Conservation (phyloP, 2,888 invertebrate species). For the Spodoptera picta region DNA sequence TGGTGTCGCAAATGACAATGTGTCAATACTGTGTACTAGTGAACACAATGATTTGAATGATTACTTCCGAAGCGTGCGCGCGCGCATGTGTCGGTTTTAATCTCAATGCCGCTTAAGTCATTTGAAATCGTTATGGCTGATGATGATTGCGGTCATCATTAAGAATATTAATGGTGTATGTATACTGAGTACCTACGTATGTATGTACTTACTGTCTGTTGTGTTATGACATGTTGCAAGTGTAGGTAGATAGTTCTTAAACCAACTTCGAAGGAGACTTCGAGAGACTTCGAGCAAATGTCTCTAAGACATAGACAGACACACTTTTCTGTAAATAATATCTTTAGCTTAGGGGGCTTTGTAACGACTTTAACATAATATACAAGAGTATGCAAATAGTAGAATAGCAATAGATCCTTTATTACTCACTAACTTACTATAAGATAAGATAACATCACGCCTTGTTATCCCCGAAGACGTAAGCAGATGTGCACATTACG, state of each 20-base stretch:
- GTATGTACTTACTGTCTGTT: conserved; percentile 7
- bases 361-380: no score
- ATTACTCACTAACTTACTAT: no score
- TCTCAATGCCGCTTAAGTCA: conserved; percentile 36
- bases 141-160: conserved; percentile 40
- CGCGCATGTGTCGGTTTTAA: conserved; percentile 35
- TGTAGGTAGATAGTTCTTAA: not conserved
- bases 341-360: no score
- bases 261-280: no score
- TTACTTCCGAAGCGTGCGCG: conserved; percentile 42
- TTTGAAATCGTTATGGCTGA: conserved; percentile 37
- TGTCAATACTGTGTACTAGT: conserved; percentile 42
- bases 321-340: no score
- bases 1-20: conserved; percentile 29
- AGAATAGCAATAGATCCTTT: no score
- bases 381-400: no score
- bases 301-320: no score
- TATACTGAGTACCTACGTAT: conserved; percentile 6
- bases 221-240: conserved; percentile 6
- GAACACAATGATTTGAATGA: conserved; percentile 40
- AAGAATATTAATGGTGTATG: conserved; percentile 19
- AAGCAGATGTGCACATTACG: no score
- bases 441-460: no score
- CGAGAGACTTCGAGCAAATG: no score
- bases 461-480: no score